A percentile compares a stretch with the other conserved stretches of the same genome.
phyloP scores from a whole-genome alignment of 2,888 invertebrate species.

The Acleris sparsana region DNA sequence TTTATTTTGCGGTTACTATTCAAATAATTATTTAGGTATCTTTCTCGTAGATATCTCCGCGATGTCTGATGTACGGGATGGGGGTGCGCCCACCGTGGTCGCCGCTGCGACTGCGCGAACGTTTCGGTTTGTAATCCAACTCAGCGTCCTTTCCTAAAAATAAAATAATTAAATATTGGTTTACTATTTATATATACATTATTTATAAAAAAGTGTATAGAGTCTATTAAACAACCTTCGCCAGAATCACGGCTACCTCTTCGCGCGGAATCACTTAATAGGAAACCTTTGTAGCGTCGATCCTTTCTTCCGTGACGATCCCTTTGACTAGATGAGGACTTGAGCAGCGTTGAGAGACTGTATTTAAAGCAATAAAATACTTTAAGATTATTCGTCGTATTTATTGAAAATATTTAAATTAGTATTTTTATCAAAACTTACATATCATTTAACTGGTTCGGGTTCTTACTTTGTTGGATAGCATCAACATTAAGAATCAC shows the following conservation, averaged over 20 bases:
- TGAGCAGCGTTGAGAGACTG: constrained; percentile 56
- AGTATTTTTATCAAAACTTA: constrained; percentile 50
- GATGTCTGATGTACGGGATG: constrained; percentile 62
- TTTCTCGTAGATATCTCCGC: constrained; percentile 62
- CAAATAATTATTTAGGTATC: constrained; percentile 42
- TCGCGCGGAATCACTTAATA: constrained; percentile 45
- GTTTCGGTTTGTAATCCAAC: constrained; percentile 53
- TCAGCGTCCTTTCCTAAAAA: constrained; percentile 44
- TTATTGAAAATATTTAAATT: not conserved
- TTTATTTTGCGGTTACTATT: too few species aligned
- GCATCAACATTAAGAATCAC: constrained; percentile 58
- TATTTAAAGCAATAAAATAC: not conserved
- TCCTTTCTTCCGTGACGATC: constrained; percentile 38
- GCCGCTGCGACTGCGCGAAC: constrained; percentile 39
- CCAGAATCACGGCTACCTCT: constrained; percentile 51
- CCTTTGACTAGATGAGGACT: constrained; percentile 43
- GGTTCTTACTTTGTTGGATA: constrained; percentile 47
- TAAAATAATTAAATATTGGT: not conserved
- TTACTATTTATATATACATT: too few species aligned
- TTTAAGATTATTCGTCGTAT: not conserved
- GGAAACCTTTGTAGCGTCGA: constrained; percentile 54
- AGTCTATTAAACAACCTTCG: constrained; percentile 44
- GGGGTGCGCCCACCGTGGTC: constrained; percentile 55
- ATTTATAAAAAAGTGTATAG: too few species aligned
- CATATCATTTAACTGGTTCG: constrained; percentile 52